Evolutionary conservation across 2,888 invertebrate species (phyloP).

Genomic region (Tenthredo amoena): DNA sequence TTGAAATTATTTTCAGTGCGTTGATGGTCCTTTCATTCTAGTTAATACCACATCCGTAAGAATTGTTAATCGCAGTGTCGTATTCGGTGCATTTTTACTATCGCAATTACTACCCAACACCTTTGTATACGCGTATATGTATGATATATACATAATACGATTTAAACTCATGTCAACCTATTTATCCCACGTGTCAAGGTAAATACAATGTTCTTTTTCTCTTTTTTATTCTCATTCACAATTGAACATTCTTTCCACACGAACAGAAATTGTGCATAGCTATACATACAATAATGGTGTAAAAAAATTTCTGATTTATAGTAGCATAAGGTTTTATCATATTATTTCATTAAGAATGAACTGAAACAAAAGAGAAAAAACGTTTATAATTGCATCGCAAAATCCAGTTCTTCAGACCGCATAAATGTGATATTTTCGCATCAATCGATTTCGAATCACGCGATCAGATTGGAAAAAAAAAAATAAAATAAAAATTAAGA

Average conservation of each 20-base stretch:
- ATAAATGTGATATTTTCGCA: neutral
- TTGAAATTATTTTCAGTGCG: slow-evolving; percentile 39
- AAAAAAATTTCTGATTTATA: neutral
- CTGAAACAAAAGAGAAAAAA: neutral
- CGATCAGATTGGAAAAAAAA: neutral
- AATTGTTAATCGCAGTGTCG: neutral
- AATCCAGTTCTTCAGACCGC: neutral
- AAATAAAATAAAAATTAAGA: neutral
- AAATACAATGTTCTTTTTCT: neutral
- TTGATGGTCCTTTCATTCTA: neutral
- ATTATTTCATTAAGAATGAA: neutral
- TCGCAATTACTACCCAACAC: slow-evolving; percentile 11
- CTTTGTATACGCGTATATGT: neutral
- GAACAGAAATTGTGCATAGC: neutral
- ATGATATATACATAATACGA: neutral
- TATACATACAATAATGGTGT: neutral
- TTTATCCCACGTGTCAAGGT: slow-evolving; percentile 3
- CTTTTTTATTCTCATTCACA: neutral
- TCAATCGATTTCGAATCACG: neutral
- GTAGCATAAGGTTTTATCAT: neutral
- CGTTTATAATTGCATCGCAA: neutral
- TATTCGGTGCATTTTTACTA: slow-evolving; percentile 32
- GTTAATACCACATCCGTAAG: slow-evolving; percentile 26
- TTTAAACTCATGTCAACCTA: slow-evolving; percentile 3
- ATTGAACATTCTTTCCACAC: neutral